Base-by-base conservation (phyloP, 2,888 invertebrate genomes). In the Drosophila colorata region DNA sequence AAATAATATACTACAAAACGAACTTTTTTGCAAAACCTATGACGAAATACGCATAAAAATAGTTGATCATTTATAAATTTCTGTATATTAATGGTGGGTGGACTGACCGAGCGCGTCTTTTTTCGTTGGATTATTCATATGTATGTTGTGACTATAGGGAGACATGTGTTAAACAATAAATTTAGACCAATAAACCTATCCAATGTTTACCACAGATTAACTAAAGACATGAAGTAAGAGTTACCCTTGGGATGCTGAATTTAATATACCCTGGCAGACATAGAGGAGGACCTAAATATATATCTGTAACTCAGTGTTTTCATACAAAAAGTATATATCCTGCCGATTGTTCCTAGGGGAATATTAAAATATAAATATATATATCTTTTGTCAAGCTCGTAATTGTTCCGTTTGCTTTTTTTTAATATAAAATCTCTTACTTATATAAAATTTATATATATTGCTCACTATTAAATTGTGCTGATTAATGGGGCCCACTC, bases 11-110 rank as follows among this genome's bases (percentile, higher is more conserved):
- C 40, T n/a, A 71, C 33, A 60, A 51, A 47, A 53, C 9, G 40
- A 46, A 11, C 7, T n/a, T 43, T 64, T 58, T 58, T 53, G 69
- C 65, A 53, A 78, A 69, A 70, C 31, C 69, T 52, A 86, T 88
- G 82, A 88, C 88, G 82, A 83, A 75, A 83, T 81, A 51, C 9
- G 33, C 33, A 49, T 47, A 68, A 73, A 82, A 74, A 85, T 80
- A 83, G 78, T 69, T 65, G 37, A 35, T 25, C 43, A 37, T 31
- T 48, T 33, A 59, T 18, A 38, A n/a, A 9, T 37, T 18, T 35
- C 31, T 61, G 33, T 60, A 51, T 63, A 44, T 71, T 14, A 52
- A 55, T 61, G 37, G 23, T 52, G 47, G 35, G 35, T 37, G 31
- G 18, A 25, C 35, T 14, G 37, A 46, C n/a, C 25, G 25, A 9